A percentile compares a stretch with the other conserved stretches of the same genome.
Conservation (phyloP, 2,797 vertebrate species). For the Podargus strigoides region DNA sequence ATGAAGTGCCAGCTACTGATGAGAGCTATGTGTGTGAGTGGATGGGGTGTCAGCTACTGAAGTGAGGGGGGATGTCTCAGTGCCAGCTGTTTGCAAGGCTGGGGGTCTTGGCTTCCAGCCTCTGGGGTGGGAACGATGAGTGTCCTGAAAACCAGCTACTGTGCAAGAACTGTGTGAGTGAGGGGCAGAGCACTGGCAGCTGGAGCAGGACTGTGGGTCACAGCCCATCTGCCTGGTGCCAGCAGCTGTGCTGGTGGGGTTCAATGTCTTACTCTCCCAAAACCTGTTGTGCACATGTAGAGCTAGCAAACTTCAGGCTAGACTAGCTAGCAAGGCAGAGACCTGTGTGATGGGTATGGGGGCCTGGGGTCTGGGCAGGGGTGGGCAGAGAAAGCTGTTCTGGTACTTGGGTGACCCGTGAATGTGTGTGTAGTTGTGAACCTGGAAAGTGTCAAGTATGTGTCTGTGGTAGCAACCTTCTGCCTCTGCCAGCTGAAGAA, state of each 20-base stretch:
- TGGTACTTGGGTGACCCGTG: rapidly evolving
- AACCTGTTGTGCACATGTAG: rapidly evolving
- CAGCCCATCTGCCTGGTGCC: neutral
- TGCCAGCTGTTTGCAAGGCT: neutral
- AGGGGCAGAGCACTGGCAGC: rapidly evolving
- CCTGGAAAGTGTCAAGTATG: neutral
- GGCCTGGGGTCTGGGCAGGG: neutral
- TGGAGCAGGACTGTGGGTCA: neutral
- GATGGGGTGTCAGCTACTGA: neutral
- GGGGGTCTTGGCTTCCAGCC: neutral
- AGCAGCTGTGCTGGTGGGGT: neutral
- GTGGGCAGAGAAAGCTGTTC: neutral
- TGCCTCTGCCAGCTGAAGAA: neutral
- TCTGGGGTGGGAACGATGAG: rapidly evolving
- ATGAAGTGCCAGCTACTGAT: neutral
- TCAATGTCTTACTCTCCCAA: neutral
- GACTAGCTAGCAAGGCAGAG: neutral
- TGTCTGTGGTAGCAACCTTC: neutral
- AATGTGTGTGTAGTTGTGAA: neutral
- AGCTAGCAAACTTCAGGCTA: neutral
- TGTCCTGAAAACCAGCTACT: neutral
- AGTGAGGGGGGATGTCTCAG: neutral
- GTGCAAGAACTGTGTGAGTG: neutral
- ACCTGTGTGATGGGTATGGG: neutral
- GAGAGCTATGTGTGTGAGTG: neutral